Evolutionary conservation across 1,140 invertebrate species (phyloP).

Genomic region (Drosophila nebulosa): DNA sequence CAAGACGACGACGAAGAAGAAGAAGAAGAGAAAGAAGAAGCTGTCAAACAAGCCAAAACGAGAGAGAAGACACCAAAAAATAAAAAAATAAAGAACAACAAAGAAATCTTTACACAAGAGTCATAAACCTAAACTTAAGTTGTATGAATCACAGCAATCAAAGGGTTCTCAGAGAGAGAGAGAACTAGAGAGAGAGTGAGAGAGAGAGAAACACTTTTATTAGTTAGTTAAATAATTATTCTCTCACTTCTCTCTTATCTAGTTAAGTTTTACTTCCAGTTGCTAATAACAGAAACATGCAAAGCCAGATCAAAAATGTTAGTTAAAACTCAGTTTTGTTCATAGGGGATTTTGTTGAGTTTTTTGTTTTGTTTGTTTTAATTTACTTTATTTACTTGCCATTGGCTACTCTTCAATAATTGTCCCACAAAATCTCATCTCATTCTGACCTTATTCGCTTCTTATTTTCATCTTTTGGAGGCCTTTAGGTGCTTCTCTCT

Average conservation of each 20-base stretch:
- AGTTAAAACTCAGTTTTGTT: conserved; percentile 1
- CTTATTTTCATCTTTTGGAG: background rate
- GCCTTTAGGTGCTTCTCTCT: background rate
- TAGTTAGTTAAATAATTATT: background rate
- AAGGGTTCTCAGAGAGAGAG: background rate
- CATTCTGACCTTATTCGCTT: conserved; percentile 57
- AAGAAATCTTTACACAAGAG: background rate
- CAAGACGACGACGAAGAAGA: conserved; percentile 30
- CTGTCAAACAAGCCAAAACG: conserved; percentile 32
- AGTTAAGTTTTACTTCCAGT: background rate
- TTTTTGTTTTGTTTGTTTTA: conserved; percentile 34
- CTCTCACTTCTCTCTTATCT: background rate
- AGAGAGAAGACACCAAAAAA: conserved; percentile 11
- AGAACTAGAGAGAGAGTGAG: no score
- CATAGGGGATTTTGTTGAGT: conserved; percentile 33
- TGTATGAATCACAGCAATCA: conserved; percentile 19
- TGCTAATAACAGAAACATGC: conserved; percentile 37
- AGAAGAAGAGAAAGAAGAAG: conserved; percentile 41
- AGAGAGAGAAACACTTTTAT: no score
- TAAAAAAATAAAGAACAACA: conserved; percentile 7
- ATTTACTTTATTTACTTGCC: conserved; percentile 20
- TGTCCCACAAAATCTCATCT: conserved; percentile 24
- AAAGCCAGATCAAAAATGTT: conserved; percentile 26
- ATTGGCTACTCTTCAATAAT: conserved; percentile 11
- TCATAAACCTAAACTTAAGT: conserved; percentile 32